A percentile compares a stretch with the other conserved stretches of the same genome.
Evolutionary conservation across 2,113 vertebrate species (phyloP).

Genomic region (Cromileptes altivelis): DNA sequence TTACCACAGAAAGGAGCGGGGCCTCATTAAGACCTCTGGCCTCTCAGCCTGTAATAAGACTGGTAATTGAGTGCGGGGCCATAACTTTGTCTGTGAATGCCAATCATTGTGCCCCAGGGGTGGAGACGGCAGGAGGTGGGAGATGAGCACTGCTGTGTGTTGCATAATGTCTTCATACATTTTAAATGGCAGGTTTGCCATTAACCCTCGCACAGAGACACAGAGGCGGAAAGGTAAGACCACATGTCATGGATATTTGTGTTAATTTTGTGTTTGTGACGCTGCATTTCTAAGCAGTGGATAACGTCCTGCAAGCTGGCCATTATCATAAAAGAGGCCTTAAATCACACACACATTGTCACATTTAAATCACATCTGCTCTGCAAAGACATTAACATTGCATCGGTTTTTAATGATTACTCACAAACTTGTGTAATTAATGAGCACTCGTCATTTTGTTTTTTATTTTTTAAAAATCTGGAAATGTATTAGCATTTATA

Average conservation of each 20-base stretch:
- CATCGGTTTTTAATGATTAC: background rate
- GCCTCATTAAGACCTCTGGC: constrained; percentile 39
- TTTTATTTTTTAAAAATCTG: too few species aligned
- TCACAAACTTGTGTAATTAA: background rate
- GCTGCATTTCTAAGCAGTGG: background rate
- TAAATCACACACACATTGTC: background rate
- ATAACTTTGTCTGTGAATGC: constrained; percentile 44
- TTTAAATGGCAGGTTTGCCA: constrained; percentile 45
- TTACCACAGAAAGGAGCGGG: constrained; percentile 28
- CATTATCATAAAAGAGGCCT: background rate
- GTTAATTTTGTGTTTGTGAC: constrained; percentile 23
- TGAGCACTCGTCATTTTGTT: too few species aligned
- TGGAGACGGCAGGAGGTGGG: constrained; percentile 19
- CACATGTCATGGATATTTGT: constrained; percentile 12
- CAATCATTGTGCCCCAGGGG: constrained; percentile 55
- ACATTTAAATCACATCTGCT: background rate
- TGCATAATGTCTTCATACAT: constrained; percentile 62
- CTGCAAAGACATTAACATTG: background rate
- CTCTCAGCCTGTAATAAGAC: constrained; percentile 53
- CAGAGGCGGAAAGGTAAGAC: constrained; percentile 20
- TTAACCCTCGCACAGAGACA: constrained; percentile 29
- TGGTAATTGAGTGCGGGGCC: constrained; percentile 44
- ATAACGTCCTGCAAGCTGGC: background rate
- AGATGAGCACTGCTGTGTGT: constrained; percentile 41
- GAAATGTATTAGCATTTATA: too few species aligned